Evolutionary conservation across 1,140 invertebrate species (phyloP).

Genomic region (Drosophila ohnishii): DNA sequence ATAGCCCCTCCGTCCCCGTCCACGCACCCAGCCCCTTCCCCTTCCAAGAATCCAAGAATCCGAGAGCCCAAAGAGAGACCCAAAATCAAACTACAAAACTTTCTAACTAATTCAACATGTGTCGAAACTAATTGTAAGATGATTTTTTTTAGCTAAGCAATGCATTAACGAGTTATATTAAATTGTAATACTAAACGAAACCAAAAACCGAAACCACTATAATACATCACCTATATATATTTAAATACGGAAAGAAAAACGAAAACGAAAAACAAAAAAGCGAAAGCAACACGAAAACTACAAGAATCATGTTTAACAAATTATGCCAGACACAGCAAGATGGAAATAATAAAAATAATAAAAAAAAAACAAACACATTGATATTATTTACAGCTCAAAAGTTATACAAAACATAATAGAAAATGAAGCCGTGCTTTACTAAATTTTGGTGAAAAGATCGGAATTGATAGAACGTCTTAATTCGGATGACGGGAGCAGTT

Average conservation of each 20-base stretch:
- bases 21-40: not conserved
- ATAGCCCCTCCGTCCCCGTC: slow-evolving; percentile 5
- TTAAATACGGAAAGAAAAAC: slow-evolving; percentile 62
- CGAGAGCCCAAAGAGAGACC: not conserved
- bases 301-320: slow-evolving; percentile 65
- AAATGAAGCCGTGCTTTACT: too few relatives aligned
- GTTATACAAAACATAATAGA: not conserved
- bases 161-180: slow-evolving; percentile 75
- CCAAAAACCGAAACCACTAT: slow-evolving; percentile 52
- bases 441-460: too few relatives aligned
- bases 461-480: too few relatives aligned
- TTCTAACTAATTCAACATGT: slow-evolving; percentile 69
- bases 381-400: not conserved
- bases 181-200: slow-evolving; percentile 70
- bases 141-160: slow-evolving; percentile 80
- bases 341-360: slow-evolving; percentile 57
- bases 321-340: slow-evolving; percentile 66
- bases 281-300: slow-evolving; percentile 25
- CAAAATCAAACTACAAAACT: slow-evolving; percentile 37
- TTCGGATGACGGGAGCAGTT: too few relatives aligned
- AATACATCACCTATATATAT: slow-evolving; percentile 69
- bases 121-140: slow-evolving; percentile 73
- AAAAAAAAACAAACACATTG: slow-evolving; percentile 47
- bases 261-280: not conserved
- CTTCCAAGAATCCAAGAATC: not conserved